A percentile compares a stretch with the other conserved stretches of the same genome.
Conservation (phyloP, 2,797 vertebrate genomes). For the Anolis apletophallus region DNA sequence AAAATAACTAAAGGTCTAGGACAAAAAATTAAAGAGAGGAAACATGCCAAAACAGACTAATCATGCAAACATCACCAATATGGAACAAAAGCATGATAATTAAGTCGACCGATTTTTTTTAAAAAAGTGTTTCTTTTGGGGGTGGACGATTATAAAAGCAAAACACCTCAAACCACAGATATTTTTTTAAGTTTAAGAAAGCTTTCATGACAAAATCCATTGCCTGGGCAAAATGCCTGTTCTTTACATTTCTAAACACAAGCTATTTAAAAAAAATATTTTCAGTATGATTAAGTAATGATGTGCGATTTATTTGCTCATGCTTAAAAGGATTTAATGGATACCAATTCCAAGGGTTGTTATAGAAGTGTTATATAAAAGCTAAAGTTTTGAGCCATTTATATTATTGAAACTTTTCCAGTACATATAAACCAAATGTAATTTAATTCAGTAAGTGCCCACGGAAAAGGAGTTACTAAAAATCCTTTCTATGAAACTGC, state of each 20-base stretch:
- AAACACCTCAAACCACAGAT: neutral
- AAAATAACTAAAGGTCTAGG: neutral
- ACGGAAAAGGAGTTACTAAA: slow-evolving; percentile 61
- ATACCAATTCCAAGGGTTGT: slow-evolving; percentile 51
- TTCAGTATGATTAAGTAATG: slow-evolving; percentile 12
- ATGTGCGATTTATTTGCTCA: slow-evolving; percentile 34
- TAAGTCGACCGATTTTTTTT: neutral
- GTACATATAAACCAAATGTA: slow-evolving; percentile 60
- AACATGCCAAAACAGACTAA: neutral
- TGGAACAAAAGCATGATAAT: neutral
- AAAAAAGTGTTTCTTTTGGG: neutral
- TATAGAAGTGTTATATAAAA: slow-evolving; percentile 43
- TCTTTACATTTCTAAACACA: slow-evolving; percentile 11
- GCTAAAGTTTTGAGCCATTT: slow-evolving; percentile 52
- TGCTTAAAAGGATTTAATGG: slow-evolving; percentile 60
- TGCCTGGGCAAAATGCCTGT: neutral
- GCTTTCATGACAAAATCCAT: slow-evolving; percentile 9
- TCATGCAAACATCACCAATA: neutral
- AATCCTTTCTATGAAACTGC: slow-evolving; percentile 51
- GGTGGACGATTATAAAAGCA: no score
- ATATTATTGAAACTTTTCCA: slow-evolving; percentile 36
- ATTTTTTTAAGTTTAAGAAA: neutral
- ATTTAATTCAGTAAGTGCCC: slow-evolving; percentile 47
- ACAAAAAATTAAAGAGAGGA: no score
- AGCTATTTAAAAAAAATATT: slow-evolving; percentile 32